Percentiles rank a stretch among this genome's conserved stretches.
Conservation (phyloP, 1,140 invertebrate species). For the Hylyphantes graminicola region DNA sequence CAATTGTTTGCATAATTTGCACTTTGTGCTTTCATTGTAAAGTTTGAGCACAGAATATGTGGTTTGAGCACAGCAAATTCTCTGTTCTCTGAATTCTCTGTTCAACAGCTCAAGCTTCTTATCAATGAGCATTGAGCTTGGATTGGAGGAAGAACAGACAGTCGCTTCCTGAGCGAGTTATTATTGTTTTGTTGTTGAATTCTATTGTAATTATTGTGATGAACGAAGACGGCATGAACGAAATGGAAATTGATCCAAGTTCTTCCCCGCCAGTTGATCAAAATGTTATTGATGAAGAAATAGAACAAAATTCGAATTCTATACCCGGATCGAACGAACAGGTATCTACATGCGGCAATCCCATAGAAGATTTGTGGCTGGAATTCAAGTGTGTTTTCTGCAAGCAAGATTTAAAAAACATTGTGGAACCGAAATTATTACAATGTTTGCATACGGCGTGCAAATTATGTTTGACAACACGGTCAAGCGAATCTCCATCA, state of each 20-base stretch:
- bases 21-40: conserved; percentile 17
- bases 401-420: conserved; percentile 72
- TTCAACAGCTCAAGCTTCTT: conserved; percentile 14
- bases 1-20: conserved; percentile 16
- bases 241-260: conserved; percentile 48
- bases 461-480: conserved; percentile 78
- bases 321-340: conserved; percentile 44
- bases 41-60: conserved; percentile 14
- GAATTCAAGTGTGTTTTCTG: conserved; percentile 77
- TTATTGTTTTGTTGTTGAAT: conserved; percentile 17
- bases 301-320: conserved; percentile 37
- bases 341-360: conserved; percentile 40
- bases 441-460: conserved; percentile 89
- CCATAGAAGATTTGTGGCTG: conserved; percentile 16
- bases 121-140: conserved; percentile 17
- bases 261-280: conserved; percentile 21
- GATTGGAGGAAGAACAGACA: neutral
- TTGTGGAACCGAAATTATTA: conserved; percentile 79
- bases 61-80: conserved; percentile 7
- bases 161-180: neutral
- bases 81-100: neutral
- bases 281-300: conserved; percentile 16
- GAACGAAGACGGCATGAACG: neutral
- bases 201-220: conserved; percentile 3
- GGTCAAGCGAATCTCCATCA: conserved; percentile 69